These are phyloP conservation scores for Aphodius granarius DNA, from an alignment of 2,888 invertebrate genomes.

Conservation along the genomic window DNA sequence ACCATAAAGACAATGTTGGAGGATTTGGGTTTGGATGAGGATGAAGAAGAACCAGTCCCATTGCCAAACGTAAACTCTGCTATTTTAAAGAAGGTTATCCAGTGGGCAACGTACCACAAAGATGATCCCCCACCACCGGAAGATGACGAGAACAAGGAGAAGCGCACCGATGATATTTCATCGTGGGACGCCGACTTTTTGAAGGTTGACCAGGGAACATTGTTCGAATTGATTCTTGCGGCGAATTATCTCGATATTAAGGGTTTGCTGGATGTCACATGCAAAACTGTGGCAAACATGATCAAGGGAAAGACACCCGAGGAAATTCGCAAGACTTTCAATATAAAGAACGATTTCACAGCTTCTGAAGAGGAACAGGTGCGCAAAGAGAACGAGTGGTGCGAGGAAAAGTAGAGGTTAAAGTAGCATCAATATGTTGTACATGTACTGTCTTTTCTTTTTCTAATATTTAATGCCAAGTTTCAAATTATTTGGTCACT, in stretches of 20 bases:
- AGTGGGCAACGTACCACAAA: conserved; percentile 92
- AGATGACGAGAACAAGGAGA: conserved; percentile 97
- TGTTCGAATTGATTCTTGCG: conserved; percentile 95
- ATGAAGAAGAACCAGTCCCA: conserved; percentile 94
- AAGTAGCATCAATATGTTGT: background rate
- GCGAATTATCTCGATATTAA: conserved; percentile 97
- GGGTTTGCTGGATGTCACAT: conserved; percentile 94
- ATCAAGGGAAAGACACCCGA: conserved; percentile 98
- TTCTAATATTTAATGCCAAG: background rate
- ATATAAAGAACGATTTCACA: conserved; percentile 95
- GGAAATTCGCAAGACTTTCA: conserved; percentile 95
- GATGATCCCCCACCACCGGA: conserved; percentile 95
- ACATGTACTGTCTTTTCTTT: background rate
- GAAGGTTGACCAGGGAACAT: conserved; percentile 96
- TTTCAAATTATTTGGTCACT: background rate
- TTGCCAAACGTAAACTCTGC: conserved; percentile 97
- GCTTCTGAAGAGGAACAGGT: conserved; percentile 97
- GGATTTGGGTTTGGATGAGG: conserved; percentile 88
- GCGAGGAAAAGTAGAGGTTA: conserved; percentile 74
- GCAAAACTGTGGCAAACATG: conserved; percentile 98
- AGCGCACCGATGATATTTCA: conserved; percentile 97
- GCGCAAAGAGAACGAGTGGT: conserved; percentile 95
- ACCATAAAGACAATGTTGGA: conserved; percentile 99
- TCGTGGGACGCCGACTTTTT: conserved; percentile 99
- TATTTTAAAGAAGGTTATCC: conserved; percentile 91